phyloP scores from a whole-genome alignment of 2,113 vertebrate species.

The Erythrolamprus reginae region DNA sequence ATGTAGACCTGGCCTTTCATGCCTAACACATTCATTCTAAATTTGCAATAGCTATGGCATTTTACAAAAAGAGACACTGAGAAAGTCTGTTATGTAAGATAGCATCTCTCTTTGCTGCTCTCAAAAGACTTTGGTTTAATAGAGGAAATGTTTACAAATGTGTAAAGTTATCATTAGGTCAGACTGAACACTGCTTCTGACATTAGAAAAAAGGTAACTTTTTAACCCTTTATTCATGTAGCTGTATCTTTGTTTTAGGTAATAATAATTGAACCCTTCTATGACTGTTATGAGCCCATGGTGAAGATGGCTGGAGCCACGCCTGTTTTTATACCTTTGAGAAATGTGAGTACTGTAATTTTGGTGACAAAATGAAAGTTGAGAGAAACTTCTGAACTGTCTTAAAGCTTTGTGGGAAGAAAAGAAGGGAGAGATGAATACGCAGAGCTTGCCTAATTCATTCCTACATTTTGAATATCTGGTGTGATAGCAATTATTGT shows the following conservation, averaged over 20 bases:
- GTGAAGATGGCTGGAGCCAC: slow-evolving; percentile 89
- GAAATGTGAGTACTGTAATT: slow-evolving; percentile 74
- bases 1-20: background rate
- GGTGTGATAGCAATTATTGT: background rate
- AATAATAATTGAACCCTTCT: slow-evolving; percentile 94
- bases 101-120: background rate
- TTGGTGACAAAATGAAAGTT: background rate
- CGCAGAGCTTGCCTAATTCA: background rate
- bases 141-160: background rate
- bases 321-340: slow-evolving; percentile 84
- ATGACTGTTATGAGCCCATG: slow-evolving; percentile 92
- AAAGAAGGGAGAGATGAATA: background rate
- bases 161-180: background rate
- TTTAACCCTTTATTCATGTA: slow-evolving; percentile 20
- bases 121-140: background rate
- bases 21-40: background rate
- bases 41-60: background rate
- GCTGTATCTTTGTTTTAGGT: slow-evolving; percentile 72
- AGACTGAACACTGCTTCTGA: background rate
- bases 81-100: background rate
- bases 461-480: background rate
- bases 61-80: background rate
- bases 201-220: background rate
- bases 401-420: background rate
- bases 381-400: background rate